Percentiles rank a stretch among this genome's conserved stretches.
Evolutionary conservation across 2,113 vertebrate species (phyloP).

Genomic region (Neogale vison): DNA sequence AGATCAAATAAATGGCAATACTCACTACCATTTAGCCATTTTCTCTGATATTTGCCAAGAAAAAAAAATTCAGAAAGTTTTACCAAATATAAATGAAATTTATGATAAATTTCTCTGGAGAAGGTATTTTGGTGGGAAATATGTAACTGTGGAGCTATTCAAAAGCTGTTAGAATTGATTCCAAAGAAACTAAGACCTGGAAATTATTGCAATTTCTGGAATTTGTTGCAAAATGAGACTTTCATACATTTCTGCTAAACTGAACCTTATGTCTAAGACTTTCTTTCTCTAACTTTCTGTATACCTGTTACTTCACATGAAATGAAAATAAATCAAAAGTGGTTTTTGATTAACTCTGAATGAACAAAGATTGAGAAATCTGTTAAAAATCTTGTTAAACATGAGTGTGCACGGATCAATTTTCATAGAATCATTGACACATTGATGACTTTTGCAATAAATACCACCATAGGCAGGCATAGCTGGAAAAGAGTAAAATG

Average conservation of each 20-base stretch:
- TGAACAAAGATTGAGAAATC: background rate
- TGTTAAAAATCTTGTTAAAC: slow-evolving; percentile 12
- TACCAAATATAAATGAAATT: background rate
- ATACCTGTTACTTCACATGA: background rate
- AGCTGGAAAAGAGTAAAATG: background rate
- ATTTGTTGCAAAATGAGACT: slow-evolving; percentile 38
- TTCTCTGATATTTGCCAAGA: slow-evolving; percentile 30
- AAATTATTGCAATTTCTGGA: slow-evolving; percentile 17
- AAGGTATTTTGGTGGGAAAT: background rate
- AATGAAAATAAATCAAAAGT: slow-evolving; percentile 38
- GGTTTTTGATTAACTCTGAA: slow-evolving; percentile 17
- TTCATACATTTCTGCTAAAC: slow-evolving; percentile 17
- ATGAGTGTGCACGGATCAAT: background rate
- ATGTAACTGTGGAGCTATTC: background rate
- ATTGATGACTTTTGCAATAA: background rate
- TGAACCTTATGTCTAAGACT: slow-evolving; percentile 1
- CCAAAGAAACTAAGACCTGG: background rate
- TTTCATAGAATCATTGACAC: background rate
- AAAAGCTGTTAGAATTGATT: background rate
- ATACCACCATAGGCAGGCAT: background rate
- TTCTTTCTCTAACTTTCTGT: background rate
- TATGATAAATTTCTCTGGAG: background rate
- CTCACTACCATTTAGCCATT: background rate
- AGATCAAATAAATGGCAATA: background rate
- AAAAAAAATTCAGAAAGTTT: slow-evolving; percentile 6